Evolutionary conservation across 2,888 invertebrate species (phyloP), one percentile per base, ranked within the genome.

Genomic region (Mamestra brassicae): DNA sequence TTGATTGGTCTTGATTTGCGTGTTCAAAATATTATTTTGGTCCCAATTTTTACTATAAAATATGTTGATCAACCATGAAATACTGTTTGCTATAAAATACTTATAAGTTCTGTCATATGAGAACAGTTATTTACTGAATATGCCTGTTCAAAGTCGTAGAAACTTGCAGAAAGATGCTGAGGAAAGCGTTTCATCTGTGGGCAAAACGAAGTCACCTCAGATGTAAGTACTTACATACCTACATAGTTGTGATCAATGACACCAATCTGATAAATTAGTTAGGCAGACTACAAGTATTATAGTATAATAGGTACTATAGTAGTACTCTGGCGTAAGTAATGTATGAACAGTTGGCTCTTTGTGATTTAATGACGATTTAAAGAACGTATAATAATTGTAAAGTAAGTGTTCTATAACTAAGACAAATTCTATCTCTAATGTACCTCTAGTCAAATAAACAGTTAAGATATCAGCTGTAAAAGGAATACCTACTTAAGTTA

Each of bases 101-200:
- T 47, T 54, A 34, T 2, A 45, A 76, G 11, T 38, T 57, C 7
- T 47, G 34, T 36, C 5, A 1, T 63, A 58, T 13, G 17, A 34
- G 45, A 52, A 50, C 50, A 55, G 26, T 2, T 55, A 47, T 54
- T 55, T 55, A 58, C 3, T 45, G 75, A 70, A 64, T 17, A 90
- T 90, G 90, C 90, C 90, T 34, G 88, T 88, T 70, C 88, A 78
- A 85, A 89, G 87, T 78, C 74, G 81, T 58, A 78, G 80, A 3
- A 82, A 77, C 55, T 80, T 78, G 66, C 84, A 85, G 50, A 84
- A 83, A 34, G 75, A 81, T 71, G 77, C 78, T 65, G 74, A 83
- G 42, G 81, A 72, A 78, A 74, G 72, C 45, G 74, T 71, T 86
- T 72, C 63, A 75, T 73, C 60, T 66, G 60, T 64, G 54, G 62